Conservation (phyloP, 1,140 invertebrate genomes). For the Procambarus virginalis region DNA sequence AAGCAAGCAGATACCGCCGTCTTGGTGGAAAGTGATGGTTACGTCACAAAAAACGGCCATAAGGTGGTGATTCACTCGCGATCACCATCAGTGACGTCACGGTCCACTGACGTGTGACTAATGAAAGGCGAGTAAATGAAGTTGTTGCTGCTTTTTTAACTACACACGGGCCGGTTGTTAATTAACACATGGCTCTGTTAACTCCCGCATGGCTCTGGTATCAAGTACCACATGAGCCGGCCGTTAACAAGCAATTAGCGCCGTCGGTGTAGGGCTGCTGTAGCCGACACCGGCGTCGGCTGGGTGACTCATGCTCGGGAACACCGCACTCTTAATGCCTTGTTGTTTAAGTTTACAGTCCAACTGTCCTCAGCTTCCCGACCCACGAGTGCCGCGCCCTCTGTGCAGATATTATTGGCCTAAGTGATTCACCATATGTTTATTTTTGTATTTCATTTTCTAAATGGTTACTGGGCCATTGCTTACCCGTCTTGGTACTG, state of each 20-base stretch:
- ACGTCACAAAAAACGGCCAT: conserved; percentile 87
- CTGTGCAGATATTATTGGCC: conserved; percentile 45
- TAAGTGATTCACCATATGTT: conserved; percentile 58
- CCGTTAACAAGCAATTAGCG: conserved; percentile 28
- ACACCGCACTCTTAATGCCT: conserved; percentile 66
- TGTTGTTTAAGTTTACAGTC: conserved; percentile 65
- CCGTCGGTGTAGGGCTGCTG: conserved; percentile 13
- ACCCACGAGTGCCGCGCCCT: conserved; percentile 43
- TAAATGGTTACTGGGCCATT: conserved; percentile 52
- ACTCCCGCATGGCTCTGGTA: conserved; percentile 34
- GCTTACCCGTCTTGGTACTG: conserved; percentile 24
- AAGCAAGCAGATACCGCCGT: conserved; percentile 83
- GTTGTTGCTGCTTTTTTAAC: conserved; percentile 52
- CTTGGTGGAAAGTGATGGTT: conserved; percentile 86
- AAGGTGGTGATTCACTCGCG: conserved; percentile 91
- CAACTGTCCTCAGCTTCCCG: conserved; percentile 54
- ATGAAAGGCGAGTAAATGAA: conserved; percentile 72
- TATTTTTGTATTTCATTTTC: conserved; percentile 55
- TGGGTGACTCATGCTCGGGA: conserved; percentile 52
- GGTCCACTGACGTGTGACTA: conserved; percentile 86
- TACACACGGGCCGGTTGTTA: conserved; percentile 29
- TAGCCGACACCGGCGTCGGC: conserved; percentile 10
- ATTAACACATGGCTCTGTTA: conserved; percentile 9
- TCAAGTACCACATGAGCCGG: not conserved
- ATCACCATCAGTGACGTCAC: conserved; percentile 86